phyloP scores from a whole-genome alignment of 2,797 vertebrate genomes.

The Pseudotriccus pelzelni region DNA sequence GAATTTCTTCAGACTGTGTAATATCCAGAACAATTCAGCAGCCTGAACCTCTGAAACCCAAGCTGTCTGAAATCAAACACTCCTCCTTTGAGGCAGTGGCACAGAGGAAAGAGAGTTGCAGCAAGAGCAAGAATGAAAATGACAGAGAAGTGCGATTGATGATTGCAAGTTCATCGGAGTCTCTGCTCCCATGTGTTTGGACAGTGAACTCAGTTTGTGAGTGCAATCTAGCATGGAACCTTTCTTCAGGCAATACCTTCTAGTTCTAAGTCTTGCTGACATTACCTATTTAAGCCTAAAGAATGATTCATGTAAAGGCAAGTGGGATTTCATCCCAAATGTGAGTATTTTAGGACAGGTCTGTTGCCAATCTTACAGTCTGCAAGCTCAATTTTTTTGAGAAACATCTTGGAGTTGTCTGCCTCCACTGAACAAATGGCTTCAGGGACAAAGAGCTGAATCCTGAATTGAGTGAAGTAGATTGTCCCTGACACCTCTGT shows the following conservation, averaged over 20 bases:
- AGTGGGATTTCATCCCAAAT: not conserved
- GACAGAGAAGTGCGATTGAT: fast-evolving
- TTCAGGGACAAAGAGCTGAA: conserved; percentile 21
- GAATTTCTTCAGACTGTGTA: not conserved
- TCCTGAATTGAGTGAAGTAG: conserved; percentile 37
- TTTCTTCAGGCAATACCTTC: not conserved
- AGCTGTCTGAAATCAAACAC: not conserved
- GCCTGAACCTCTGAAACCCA: not conserved
- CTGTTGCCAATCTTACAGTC: not conserved
- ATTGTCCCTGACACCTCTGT: conserved; percentile 57
- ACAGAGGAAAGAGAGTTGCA: not conserved
- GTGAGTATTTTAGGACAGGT: not conserved
- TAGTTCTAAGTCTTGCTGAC: not conserved
- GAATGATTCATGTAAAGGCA: fast-evolving
- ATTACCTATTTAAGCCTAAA: not conserved
- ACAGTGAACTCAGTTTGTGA: fast-evolving
- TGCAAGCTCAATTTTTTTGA: not conserved
- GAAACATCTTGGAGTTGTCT: conserved; percentile 54
- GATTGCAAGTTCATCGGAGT: fast-evolving
- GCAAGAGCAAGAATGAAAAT: not conserved
- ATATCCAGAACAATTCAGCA: not conserved
- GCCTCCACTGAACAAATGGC: not conserved
- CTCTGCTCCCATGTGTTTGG: not conserved
- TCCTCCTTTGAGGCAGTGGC: not conserved
- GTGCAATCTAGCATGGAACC: fast-evolving